A percentile compares a stretch with the other conserved stretches of the same genome.
Evolutionary conservation across 2,888 invertebrate species (phyloP).

Genomic region (Cordilura impudica): DNA sequence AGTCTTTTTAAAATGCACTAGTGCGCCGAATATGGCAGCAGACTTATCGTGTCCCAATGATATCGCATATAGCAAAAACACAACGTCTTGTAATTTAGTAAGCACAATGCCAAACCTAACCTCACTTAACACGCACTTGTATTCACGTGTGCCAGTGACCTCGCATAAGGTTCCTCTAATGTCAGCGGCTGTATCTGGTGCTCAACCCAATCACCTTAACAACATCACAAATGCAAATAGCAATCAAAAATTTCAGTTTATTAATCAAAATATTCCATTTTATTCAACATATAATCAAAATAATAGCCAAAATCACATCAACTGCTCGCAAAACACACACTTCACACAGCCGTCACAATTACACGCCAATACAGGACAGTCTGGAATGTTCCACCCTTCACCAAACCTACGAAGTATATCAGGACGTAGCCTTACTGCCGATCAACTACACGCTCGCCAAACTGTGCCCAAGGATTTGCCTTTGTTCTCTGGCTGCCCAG

Average conservation of each 20-base stretch:
- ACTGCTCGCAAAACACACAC: slow-evolving; percentile 6
- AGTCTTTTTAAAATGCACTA: neutral
- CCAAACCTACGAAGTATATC: neutral
- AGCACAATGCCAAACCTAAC: neutral
- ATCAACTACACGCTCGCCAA: neutral
- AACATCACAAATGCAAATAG: neutral
- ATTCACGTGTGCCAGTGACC: neutral
- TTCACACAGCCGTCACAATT: slow-evolving; percentile 15
- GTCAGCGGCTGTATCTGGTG: neutral
- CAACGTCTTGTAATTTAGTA: too few relatives aligned
- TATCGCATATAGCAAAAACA: too few relatives aligned
- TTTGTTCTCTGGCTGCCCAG: neutral
- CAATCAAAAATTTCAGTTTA: too few relatives aligned
- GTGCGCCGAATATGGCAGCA: too few relatives aligned
- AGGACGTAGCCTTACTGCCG: neutral
- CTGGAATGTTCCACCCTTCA: neutral
- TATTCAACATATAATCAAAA: slow-evolving; percentile 13
- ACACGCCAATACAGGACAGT: neutral
- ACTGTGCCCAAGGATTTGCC: slow-evolving; percentile 4
- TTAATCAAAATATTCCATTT: slow-evolving; percentile 18
- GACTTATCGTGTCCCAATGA: neutral
- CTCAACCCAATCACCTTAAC: neutral
- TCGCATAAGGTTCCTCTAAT: neutral
- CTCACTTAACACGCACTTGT: too few relatives aligned
- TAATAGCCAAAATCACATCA: neutral